Evolutionary conservation across 2,797 vertebrate genomes (phyloP).

Genomic region (Tadarida brasiliensis): DNA sequence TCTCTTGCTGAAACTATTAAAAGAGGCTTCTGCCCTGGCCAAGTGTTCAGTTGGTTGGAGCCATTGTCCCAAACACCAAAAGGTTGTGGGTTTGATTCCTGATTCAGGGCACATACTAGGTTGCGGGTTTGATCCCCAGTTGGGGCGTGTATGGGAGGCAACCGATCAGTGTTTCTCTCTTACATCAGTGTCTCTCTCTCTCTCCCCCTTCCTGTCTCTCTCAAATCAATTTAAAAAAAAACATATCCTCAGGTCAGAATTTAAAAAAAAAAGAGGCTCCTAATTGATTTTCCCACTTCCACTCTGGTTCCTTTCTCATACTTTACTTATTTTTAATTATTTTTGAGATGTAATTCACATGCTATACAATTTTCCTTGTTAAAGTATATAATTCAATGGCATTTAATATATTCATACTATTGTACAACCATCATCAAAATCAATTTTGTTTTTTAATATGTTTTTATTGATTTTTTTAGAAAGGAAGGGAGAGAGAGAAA

Average conservation of each 20-base stretch:
- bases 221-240: not conserved
- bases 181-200: not conserved
- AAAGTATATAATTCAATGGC: not conserved
- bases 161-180: not conserved
- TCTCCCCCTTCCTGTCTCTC: not conserved
- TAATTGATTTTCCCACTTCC: not conserved
- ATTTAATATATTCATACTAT: conserved; percentile 5
- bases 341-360: conserved; percentile 42
- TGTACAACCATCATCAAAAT: not conserved
- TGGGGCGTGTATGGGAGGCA: not conserved
- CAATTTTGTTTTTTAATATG: not conserved
- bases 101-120: not conserved
- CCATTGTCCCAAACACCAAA: not conserved
- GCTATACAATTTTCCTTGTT: not conserved
- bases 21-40: not conserved
- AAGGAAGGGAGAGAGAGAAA: no score
- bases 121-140: no score
- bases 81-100: not conserved
- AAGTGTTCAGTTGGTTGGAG: not conserved
- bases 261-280: not conserved
- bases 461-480: not conserved
- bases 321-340: conserved; percentile 25
- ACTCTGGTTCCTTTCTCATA: not conserved
- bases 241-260: not conserved
- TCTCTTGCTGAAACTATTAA: conserved; percentile 45